phyloP scores from a whole-genome alignment of 1,140 invertebrate genomes.

The Pseudomyrmex gracilis region DNA sequence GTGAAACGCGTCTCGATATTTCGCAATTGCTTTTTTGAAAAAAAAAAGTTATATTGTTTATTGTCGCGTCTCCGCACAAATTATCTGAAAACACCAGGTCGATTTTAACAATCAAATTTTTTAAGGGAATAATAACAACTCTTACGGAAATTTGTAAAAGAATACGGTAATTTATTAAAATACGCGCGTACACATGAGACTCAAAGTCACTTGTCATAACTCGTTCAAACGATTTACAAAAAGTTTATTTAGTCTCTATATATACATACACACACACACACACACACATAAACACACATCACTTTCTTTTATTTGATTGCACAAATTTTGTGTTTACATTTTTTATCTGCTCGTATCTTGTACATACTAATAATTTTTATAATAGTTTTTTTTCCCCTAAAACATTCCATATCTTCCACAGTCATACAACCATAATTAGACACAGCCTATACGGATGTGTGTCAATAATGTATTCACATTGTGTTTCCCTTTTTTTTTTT shows the following conservation, averaged over 20 bases:
- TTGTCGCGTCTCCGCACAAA: too few relatives aligned
- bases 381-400: background rate
- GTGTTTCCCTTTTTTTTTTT: too few relatives aligned
- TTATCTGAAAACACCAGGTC: too few relatives aligned
- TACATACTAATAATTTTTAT: conserved; percentile 18
- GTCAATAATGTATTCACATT: conserved; percentile 7
- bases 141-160: conserved; percentile 70
- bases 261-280: too few relatives aligned
- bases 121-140: conserved; percentile 1
- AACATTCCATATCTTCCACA: conserved; percentile 1
- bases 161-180: conserved; percentile 82
- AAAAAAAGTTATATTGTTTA: too few relatives aligned
- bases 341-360: conserved; percentile 13
- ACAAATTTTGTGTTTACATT: conserved; percentile 62
- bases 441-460: background rate
- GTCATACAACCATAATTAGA: conserved; percentile 27
- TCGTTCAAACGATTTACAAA: conserved; percentile 44
- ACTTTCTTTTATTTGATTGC: conserved; percentile 10
- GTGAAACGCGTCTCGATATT: too few relatives aligned
- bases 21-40: too few relatives aligned
- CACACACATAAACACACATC: too few relatives aligned
- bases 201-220: conserved; percentile 16
- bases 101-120: conserved; percentile 2
- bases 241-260: conserved; percentile 56
- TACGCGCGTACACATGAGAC: conserved; percentile 56